These are phyloP conservation scores for Acrocephalus kingi DNA, from an alignment of 2,113 vertebrate genomes.

Conservation along the genomic window DNA sequence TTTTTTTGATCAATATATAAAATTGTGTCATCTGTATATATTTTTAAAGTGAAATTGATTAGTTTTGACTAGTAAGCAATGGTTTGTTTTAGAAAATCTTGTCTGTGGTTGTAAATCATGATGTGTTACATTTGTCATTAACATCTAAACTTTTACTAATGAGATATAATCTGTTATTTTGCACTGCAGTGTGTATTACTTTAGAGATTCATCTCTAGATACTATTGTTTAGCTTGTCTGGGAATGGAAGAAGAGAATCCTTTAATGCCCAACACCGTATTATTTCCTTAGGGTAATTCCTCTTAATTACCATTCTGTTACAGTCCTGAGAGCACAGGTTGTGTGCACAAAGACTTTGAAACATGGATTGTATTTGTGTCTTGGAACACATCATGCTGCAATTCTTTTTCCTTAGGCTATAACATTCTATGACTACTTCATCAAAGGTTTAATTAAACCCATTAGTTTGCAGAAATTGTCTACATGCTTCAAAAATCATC, in stretches of 20 bases:
- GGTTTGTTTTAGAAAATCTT: background rate
- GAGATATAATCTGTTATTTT: background rate
- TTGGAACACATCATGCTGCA: slow-evolving; percentile 26
- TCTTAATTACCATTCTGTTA: slow-evolving; percentile 39
- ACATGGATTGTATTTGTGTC: slow-evolving; percentile 9
- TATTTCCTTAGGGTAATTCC: slow-evolving; percentile 46
- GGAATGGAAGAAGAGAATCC: background rate
- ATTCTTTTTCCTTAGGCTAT: slow-evolving; percentile 40
- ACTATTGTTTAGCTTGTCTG: background rate
- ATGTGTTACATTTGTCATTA: background rate
- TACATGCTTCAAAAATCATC: background rate
- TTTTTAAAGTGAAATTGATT: background rate
- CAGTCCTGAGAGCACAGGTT: background rate
- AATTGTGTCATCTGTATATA: background rate
- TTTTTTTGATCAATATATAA: background rate
- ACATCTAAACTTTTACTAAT: background rate
- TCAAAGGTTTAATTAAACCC: slow-evolving; percentile 46
- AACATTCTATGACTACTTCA: slow-evolving; percentile 32
- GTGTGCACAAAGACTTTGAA: slow-evolving; percentile 16
- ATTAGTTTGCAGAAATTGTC: slow-evolving; percentile 11
- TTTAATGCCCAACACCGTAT: slow-evolving; percentile 30
- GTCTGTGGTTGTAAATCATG: background rate
- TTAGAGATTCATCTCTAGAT: background rate
- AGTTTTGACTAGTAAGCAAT: background rate
- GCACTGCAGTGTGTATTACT: background rate